Evolutionary conservation across 2,113 vertebrate genomes (phyloP), one percentile per base, ranked within the genome.

Genomic region (Aplodontia rufa): DNA sequence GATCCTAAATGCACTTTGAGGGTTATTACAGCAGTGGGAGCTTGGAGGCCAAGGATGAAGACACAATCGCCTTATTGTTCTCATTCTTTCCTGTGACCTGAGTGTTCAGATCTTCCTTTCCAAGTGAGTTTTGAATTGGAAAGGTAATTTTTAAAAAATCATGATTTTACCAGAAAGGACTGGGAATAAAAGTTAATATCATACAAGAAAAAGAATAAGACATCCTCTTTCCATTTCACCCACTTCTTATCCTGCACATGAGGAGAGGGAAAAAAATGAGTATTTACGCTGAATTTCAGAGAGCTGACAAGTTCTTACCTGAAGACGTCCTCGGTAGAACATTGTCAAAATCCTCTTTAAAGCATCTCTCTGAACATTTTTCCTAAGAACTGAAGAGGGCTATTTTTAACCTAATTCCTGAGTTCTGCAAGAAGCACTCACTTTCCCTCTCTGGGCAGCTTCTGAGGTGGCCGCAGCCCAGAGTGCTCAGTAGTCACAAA

Each of bases 1-100:
- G 92, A 95, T 94, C 74, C 79, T 91, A 97, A 96, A 95, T 87
- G 86, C 89, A 87, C 30, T 96, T 94, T 12, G 83, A 94, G 64
- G 14, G 58, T 68, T 96, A 90, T 94, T 96, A 90, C 93, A 96
- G 91, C 89, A 83, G 45, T 87, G 66, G 49, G 3, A 87, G 83
- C 40, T 95, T 96, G 58, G 82, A 95, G 64, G 30, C 93, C 91
- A 80, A 20, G 4, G 68, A 97, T 84, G 80, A 90, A 82, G 49
- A 87, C 19, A 90, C 24, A 85, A 84, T 83, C 82, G 85, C 58
- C 93, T 88, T 93, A 62, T 79, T 95, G 92, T 91, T 79, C 78
- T 91, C 45, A 12, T 62, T 68, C 35, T 93, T 90, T 93, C 55
- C 58, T 96, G 82, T 89, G 75, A 79, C 24, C 71, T 55, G 35